Base-by-base conservation (phyloP, 2,797 vertebrate species). In the Pangasius djambal region DNA sequence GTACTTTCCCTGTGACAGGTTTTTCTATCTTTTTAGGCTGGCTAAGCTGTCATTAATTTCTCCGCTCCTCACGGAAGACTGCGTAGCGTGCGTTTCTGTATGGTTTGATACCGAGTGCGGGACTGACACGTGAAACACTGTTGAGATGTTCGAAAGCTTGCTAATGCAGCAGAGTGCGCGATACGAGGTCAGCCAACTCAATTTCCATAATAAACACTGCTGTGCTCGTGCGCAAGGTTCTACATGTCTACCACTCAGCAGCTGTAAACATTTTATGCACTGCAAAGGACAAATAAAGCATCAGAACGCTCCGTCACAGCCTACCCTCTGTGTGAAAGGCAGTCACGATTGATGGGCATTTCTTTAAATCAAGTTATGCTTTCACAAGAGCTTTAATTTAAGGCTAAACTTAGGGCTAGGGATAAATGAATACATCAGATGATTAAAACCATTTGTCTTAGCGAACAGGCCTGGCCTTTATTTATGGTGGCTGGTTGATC, bases 391-490 rank as follows among this genome's bases (percentile, higher is more conserved):
- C 95, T 95, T 97, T 97, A 96, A 97, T 97, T 97, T 97, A 97
- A 94, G 93, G 95, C 95, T 96, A 96, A 96, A 96, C 95, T 96
- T 96, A 95, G 95, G 87, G 94, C 96, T 95, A 94, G 89, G 95
- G 94, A 97, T 97, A 97, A 97, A 97, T 97, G 95, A 97, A 94
- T 95, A 93, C 96, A 97, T 97, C 97, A 96, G 96, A 97, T 97
- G 96, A 97, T 97, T 97, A 97, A 97, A 97, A 96, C 95, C 96
- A 97, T 97, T 97, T 96, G 96, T 97, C 97, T 97, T 96, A 93
- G 93, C 89, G 93, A 94, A 95, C 95, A 94, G 91, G 93, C 90
- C 87, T 94, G 93, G 93, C 94, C 95, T 96, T 97, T 97, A 96
- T 97, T 97, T 97, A 96, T 96, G 95, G 96, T 31, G 88, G 90